Evolutionary conservation across 23 tunicate species (phyloP).

Genomic region (Styela clava): DNA sequence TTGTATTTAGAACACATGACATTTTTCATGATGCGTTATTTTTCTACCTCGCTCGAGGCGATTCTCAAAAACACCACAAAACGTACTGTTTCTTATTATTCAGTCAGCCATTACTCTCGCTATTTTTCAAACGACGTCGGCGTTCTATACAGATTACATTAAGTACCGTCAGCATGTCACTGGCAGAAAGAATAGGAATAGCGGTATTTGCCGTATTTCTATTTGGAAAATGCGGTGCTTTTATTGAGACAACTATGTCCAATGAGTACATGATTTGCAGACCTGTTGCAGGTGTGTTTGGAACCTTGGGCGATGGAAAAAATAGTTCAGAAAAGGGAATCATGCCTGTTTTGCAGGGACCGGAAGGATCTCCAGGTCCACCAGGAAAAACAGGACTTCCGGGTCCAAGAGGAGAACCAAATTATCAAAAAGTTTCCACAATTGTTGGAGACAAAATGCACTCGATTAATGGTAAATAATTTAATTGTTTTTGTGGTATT

Average conservation of each 20-base stretch:
- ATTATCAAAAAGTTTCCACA: conserved; percentile 11
- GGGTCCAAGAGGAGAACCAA: conserved; percentile 26
- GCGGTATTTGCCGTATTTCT: neutral
- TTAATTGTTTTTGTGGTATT: too few relatives aligned
- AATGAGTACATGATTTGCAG: conserved; percentile 24
- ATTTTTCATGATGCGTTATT: neutral
- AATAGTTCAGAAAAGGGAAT: conserved; percentile 10
- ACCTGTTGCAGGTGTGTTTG: conserved; percentile 32
- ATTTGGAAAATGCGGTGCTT: neutral
- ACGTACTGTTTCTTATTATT: too few relatives aligned
- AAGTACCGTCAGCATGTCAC: neutral
- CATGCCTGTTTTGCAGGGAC: conserved; percentile 32
- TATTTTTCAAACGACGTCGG: too few relatives aligned
- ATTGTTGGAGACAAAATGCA: conserved; percentile 5
- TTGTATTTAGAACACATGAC: neutral
- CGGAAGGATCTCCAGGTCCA: conserved; percentile 19
- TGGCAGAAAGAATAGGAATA: neutral
- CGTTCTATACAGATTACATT: too few relatives aligned
- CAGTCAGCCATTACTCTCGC: too few relatives aligned
- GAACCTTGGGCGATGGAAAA: conserved; percentile 5
- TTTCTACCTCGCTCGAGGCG: neutral
- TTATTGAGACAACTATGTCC: neutral
- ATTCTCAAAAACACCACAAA: neutral
- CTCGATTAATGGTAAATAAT: conserved; percentile 6
- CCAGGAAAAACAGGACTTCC: conserved; percentile 31